These are phyloP conservation scores for Ranitomeya variabilis DNA, from an alignment of 2,113 vertebrate species.

Conservation along the genomic window DNA sequence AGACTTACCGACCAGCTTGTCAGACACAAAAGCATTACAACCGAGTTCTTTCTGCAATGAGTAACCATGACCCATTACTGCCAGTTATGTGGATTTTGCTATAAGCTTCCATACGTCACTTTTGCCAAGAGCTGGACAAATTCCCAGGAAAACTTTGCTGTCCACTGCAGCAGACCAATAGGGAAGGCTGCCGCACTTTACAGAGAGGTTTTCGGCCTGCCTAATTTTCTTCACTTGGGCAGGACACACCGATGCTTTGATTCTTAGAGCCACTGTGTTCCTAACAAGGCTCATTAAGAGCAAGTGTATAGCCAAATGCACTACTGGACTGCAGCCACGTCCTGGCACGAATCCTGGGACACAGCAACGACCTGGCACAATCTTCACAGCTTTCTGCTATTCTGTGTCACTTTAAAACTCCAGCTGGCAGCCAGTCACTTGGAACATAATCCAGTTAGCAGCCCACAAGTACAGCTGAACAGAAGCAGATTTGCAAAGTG, in stretches of 20 bases:
- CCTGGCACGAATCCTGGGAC: slow-evolving; percentile 52
- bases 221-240: slow-evolving; percentile 10
- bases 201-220: not conserved
- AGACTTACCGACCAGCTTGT: not conserved
- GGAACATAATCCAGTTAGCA: slow-evolving; percentile 44
- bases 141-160: slow-evolving; percentile 21
- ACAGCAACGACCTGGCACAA: slow-evolving; percentile 43
- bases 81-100: slow-evolving; percentile 1
- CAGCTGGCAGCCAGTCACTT: slow-evolving; percentile 48
- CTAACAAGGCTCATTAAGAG: slow-evolving; percentile 47
- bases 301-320: slow-evolving; percentile 36
- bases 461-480: slow-evolving; percentile 47
- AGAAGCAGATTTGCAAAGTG: slow-evolving; percentile 50
- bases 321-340: slow-evolving; percentile 29
- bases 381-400: slow-evolving; percentile 18
- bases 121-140: slow-evolving; percentile 33
- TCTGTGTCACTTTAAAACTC: slow-evolving; percentile 49
- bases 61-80: slow-evolving; percentile 17
- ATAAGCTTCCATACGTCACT: slow-evolving; percentile 10
- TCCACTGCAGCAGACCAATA: slow-evolving; percentile 5
- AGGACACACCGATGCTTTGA: slow-evolving; percentile 30
- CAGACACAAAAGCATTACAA: slow-evolving; percentile 17
- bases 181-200: slow-evolving; percentile 1
- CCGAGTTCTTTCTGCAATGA: slow-evolving; percentile 12
- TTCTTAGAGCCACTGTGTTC: slow-evolving; percentile 29